These are phyloP conservation scores for Aspidiotus rigidus DNA, from an alignment of 2,888 invertebrate species.

Conservation along the genomic window DNA sequence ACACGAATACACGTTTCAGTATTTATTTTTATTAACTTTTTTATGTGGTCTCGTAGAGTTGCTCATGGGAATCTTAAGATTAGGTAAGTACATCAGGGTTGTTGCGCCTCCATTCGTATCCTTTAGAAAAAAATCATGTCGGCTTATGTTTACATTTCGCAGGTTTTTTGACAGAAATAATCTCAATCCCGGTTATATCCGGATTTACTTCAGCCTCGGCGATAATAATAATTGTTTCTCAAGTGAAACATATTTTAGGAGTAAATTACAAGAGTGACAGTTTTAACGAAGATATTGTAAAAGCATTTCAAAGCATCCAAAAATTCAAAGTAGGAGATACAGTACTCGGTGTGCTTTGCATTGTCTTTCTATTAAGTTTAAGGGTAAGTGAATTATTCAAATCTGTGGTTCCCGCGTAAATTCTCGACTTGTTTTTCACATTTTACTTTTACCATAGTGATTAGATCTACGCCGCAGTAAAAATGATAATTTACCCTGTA, in stretches of 20 bases:
- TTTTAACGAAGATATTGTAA: slow-evolving; percentile 52
- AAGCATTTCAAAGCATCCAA: slow-evolving; percentile 46
- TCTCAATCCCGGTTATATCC: slow-evolving; percentile 70
- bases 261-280: slow-evolving; percentile 56
- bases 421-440: no score
- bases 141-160: slow-evolving; percentile 28
- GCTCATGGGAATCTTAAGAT: slow-evolving; percentile 67
- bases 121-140: neutral
- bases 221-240: slow-evolving; percentile 63
- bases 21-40: slow-evolving; percentile 55
- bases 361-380: slow-evolving; percentile 55
- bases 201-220: slow-evolving; percentile 80
- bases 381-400: slow-evolving; percentile 48
- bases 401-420: no score
- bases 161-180: slow-evolving; percentile 78
- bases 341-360: slow-evolving; percentile 55
- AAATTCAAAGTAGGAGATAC: slow-evolving; percentile 54
- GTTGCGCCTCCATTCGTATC: neutral
- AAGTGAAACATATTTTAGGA: slow-evolving; percentile 65
- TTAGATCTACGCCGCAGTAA: no score
- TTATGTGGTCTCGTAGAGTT: slow-evolving; percentile 68
- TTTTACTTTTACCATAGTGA: no score
- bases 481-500: no score
- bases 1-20: slow-evolving; percentile 55
- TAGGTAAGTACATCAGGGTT: slow-evolving; percentile 49